Evolutionary conservation across 2,888 invertebrate species (phyloP).

Genomic region (Plemyria rubiginata): DNA sequence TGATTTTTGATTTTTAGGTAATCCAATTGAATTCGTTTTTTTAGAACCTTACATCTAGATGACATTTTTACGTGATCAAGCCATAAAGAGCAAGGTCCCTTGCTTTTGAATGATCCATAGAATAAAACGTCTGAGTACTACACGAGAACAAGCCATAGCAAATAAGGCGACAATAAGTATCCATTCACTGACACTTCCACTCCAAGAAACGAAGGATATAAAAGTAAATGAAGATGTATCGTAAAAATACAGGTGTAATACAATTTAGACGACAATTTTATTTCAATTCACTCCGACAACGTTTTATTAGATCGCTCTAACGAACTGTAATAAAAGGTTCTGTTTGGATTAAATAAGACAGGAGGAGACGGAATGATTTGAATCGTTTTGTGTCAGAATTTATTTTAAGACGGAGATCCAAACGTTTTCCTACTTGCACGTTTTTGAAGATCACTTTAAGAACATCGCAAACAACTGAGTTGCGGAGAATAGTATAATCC

Average conservation of each 20-base stretch:
- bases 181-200: conserved; percentile 1
- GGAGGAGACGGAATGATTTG: not conserved
- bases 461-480: no score
- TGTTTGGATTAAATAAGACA: conserved; percentile 9
- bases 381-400: not conserved
- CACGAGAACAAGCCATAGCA: not conserved
- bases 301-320: conserved; percentile 25
- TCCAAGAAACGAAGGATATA: conserved; percentile 5
- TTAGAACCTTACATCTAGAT: no score
- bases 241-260: conserved; percentile 15
- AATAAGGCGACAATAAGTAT: not conserved
- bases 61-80: no score
- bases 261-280: conserved; percentile 19
- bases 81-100: no score
- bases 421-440: no score
- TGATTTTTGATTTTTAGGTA: no score
- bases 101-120: no score
- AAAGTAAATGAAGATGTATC: conserved; percentile 14
- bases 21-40: no score
- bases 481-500: no score
- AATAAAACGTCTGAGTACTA: not conserved
- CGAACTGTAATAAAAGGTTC: conserved; percentile 28
- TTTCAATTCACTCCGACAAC: conserved; percentile 19
- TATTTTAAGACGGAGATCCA: no score
- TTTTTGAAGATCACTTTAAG: no score